phyloP scores from a whole-genome alignment of 92 coral and sea anemone genomes.

The Pocillopora meandrina region DNA sequence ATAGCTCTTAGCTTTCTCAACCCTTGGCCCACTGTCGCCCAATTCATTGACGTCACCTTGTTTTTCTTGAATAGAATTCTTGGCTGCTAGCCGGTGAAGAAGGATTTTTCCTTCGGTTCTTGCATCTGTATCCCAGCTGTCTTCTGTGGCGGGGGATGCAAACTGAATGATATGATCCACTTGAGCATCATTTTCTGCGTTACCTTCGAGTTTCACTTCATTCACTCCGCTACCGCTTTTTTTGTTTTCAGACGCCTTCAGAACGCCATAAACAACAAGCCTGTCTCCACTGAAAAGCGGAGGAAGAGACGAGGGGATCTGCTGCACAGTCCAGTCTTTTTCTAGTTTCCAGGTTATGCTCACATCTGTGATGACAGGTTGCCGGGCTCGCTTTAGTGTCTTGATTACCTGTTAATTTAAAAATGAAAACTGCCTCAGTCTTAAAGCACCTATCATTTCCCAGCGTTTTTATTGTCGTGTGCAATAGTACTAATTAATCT shows the following conservation, averaged over 20 bases:
- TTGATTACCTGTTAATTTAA: constrained; percentile 66
- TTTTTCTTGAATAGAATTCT: constrained; percentile 64
- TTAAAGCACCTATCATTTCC: background rate
- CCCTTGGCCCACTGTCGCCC: background rate
- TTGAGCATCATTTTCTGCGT: background rate
- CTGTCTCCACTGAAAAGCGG: constrained; percentile 69
- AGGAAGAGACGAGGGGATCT: constrained; percentile 60
- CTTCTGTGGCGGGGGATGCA: background rate
- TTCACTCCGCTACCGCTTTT: background rate
- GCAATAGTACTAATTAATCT: too few relatives aligned
- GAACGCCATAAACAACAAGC: constrained; percentile 11
- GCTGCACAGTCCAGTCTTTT: constrained; percentile 52
- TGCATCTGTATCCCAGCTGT: background rate
- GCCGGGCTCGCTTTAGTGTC: constrained; percentile 79
- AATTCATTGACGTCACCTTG: constrained; percentile 35
- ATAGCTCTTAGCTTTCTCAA: constrained; percentile 16
- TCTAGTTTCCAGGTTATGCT: constrained; percentile 69
- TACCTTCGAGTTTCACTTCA: background rate
- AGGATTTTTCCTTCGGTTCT: background rate
- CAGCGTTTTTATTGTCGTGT: too few relatives aligned
- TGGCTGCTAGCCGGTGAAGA: constrained; percentile 69
- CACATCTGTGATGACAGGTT: constrained; percentile 75
- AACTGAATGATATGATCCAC: background rate
- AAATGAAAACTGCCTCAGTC: background rate
- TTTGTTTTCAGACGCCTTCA: constrained; percentile 10